Evolutionary conservation across 2,888 invertebrate species (phyloP).

Genomic region (Tenodera sinensis): DNA sequence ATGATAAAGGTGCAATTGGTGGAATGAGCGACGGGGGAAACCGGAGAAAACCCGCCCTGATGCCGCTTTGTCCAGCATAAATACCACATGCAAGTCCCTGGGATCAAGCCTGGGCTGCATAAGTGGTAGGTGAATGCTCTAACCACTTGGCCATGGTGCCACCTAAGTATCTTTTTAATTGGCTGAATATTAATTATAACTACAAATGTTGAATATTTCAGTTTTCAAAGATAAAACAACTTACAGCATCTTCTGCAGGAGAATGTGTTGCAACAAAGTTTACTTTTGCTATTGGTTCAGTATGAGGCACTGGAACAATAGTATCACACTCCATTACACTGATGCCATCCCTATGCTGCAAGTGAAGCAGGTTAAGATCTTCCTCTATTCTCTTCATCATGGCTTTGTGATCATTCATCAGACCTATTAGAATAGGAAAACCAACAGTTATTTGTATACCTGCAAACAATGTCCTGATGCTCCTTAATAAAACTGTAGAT

Average conservation of each 20-base stretch:
- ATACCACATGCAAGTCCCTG: no score
- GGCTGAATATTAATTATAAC: no score
- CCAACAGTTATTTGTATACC: slow-evolving; percentile 34
- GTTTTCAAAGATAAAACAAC: slow-evolving; percentile 35
- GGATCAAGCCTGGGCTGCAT: no score
- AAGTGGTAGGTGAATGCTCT: no score
- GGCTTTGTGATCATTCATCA: slow-evolving; percentile 84
- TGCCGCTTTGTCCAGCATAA: no score
- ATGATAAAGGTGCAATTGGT: no score
- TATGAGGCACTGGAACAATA: slow-evolving; percentile 30
- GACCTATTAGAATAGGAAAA: slow-evolving; percentile 51
- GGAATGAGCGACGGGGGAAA: no score
- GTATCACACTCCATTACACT: slow-evolving; percentile 35
- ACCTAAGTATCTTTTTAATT: no score
- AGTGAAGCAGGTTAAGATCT: slow-evolving; percentile 64
- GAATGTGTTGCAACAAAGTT: slow-evolving; percentile 71
- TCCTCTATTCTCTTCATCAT: slow-evolving; percentile 81
- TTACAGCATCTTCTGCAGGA: slow-evolving; percentile 78
- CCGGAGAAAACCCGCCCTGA: no score
- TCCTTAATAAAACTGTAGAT: not conserved
- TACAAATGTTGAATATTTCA: no score
- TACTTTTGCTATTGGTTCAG: slow-evolving; percentile 63
- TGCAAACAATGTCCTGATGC: slow-evolving; percentile 42
- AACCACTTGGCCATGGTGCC: no score
- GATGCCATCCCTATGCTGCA: slow-evolving; percentile 41